Base-by-base conservation (phyloP, 2,113 vertebrate species). In the Oostethus manadensis region DNA sequence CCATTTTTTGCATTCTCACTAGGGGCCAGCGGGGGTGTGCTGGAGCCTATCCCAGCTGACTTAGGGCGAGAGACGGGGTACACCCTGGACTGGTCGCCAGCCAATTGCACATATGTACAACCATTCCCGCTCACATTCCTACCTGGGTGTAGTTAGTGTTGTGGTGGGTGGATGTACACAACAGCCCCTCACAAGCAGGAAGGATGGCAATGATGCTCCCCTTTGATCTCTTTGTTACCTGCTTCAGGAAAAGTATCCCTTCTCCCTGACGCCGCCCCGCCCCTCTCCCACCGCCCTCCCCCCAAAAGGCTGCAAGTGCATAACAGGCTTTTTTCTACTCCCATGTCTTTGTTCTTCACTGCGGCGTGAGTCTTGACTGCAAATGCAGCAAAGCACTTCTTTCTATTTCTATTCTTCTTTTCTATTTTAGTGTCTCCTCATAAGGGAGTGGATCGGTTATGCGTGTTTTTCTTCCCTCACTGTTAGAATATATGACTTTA, bases 231-330 rank as follows among this genome's bases (percentile, higher is more conserved):
- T 60, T 46, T 70, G 65, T 61, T 68, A 29, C 51, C 42, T 76
- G 68, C 64, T 58, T 77, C 59, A 63, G 71, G 57, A 71, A 55
- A 65, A 62, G 56, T 45, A 29, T 60, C 3, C 23, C 69, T 33
- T 33, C 29, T 51, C 29, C 53, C 46, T 47, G 49, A 16, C 47
- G 1, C 43, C 0, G 20, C 38, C 35, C 10, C 21, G 0, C 0
- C 14, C 18, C 11, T 1, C 51, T 29, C 44, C 61, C 61, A 26
- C 49, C 23, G 33, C 7, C 8, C 51, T 50, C 21, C 22, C 20
- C 15, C 15, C 23, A 68, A 74, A 61, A 73, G 58, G 44, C 76
- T 78, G 63, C 76, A 69, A 71, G 66, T 73, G 65, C 75, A 60
- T 73, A 73, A 71, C 54, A 50, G 18, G 62, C 66, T 69, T 62